A percentile compares a stretch with the other conserved stretches of the same genome.
phyloP scores from a whole-genome alignment of 1,140 invertebrate genomes.

The Drosophila bifasciata region DNA sequence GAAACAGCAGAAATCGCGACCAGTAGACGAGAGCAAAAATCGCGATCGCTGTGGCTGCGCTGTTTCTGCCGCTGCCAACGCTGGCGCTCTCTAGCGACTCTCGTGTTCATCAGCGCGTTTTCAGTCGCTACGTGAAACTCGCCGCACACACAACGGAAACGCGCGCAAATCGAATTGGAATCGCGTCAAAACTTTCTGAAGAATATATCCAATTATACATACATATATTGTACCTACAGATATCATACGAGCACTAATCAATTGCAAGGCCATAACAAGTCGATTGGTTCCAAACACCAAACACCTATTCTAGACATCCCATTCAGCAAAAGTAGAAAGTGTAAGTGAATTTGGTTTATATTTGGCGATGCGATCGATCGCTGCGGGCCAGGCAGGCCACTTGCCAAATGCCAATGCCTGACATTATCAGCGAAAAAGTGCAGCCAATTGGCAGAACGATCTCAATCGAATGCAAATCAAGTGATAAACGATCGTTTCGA shows the following conservation, averaged over 20 bases:
- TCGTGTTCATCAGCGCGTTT: conserved; percentile 49
- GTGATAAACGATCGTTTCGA: conserved; percentile 81
- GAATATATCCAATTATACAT: conserved; percentile 14
- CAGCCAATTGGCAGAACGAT: conserved; percentile 31
- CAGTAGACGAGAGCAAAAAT: conserved; percentile 29
- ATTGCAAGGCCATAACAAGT: conserved; percentile 20
- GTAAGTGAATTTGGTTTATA: conserved; percentile 58
- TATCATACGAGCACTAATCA: conserved; percentile 11
- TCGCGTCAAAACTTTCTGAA: conserved; percentile 23
- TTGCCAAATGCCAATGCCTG: conserved; percentile 57
- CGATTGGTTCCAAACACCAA: conserved; percentile 12
- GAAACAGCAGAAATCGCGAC: conserved; percentile 39
- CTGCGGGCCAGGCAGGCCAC: conserved; percentile 3
- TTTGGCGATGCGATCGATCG: conserved; percentile 15
- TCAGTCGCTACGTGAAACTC: conserved; percentile 67
- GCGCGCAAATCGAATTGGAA: conserved; percentile 39
- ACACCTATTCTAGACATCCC: background rate
- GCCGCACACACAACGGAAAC: conserved; percentile 57
- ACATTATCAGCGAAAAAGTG: conserved; percentile 69
- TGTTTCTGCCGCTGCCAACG: background rate
- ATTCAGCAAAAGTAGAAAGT: conserved; percentile 58
- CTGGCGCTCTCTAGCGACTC: conserved; percentile 39
- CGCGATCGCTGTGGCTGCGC: conserved; percentile 20
- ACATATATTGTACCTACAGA: too few species aligned
- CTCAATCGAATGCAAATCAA: conserved; percentile 74